Percentiles rank a stretch among this genome's conserved stretches.
These are phyloP conservation scores for Tragelaphus strepsiceros DNA, from an alignment of 2,113 vertebrate species.

Conservation along the genomic window DNA sequence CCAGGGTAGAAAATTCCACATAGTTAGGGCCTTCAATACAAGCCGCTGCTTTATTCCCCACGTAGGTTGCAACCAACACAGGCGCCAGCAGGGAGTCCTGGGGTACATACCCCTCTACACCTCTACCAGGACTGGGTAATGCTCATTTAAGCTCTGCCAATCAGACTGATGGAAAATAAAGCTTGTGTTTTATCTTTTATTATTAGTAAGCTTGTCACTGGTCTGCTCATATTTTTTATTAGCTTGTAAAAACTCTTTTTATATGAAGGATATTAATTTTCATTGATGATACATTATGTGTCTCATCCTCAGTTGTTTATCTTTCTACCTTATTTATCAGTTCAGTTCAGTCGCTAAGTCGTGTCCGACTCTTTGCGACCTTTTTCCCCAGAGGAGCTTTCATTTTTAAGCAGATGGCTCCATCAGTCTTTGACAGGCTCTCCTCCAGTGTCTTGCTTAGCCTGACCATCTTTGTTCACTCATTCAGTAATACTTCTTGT, in stretches of 20 bases:
- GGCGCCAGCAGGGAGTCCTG: fast-evolving
- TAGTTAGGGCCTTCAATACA: neutral
- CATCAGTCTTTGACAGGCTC: neutral
- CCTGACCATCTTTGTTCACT: neutral
- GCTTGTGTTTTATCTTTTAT: neutral
- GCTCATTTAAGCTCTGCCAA: neutral
- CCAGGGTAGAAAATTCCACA: neutral
- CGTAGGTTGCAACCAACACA: fast-evolving
- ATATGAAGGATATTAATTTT: neutral
- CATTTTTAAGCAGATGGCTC: neutral
- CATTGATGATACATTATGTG: neutral
- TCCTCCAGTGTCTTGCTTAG: neutral
- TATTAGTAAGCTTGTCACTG: neutral
- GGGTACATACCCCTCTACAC: neutral
- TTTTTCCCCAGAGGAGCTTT: no score
- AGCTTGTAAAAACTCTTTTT: neutral
- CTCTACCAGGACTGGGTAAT: neutral
- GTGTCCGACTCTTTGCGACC: no score
- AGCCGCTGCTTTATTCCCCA: no score
- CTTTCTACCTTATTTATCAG: neutral
- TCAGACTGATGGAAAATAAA: neutral
- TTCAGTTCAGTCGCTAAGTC: no score
- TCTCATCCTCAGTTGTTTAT: neutral
- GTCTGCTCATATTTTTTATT: neutral
- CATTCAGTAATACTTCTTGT: neutral